These are phyloP conservation scores for Anolis sagrei DNA, from an alignment of 2,113 vertebrate species.

Conservation along the genomic window DNA sequence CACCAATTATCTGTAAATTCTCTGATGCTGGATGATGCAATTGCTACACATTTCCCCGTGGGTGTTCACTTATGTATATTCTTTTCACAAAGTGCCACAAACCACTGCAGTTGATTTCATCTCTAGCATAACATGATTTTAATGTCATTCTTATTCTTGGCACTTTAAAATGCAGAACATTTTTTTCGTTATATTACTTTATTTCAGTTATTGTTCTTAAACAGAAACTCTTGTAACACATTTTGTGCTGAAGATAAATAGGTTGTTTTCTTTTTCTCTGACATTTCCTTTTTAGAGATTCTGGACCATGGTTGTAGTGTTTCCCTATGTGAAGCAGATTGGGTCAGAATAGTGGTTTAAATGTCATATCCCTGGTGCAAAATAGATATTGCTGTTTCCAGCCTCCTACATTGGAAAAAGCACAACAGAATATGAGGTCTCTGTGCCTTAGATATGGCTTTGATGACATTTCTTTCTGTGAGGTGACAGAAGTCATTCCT, in stretches of 20 bases:
- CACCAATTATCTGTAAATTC: slow-evolving; percentile 23
- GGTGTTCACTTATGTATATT: slow-evolving; percentile 39
- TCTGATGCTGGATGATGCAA: slow-evolving; percentile 8
- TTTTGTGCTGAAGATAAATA: slow-evolving; percentile 41
- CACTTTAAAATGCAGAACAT: not conserved
- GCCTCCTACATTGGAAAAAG: slow-evolving; percentile 48
- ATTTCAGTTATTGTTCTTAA: not conserved
- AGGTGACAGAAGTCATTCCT: slow-evolving; percentile 50
- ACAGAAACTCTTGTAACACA: not conserved
- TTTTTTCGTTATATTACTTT: slow-evolving; percentile 10
- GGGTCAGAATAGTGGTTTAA: slow-evolving; percentile 65
- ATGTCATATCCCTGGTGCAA: slow-evolving; percentile 60
- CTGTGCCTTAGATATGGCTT: slow-evolving; percentile 52
- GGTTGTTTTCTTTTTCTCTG: slow-evolving; percentile 36
- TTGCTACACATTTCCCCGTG: slow-evolving; percentile 16
- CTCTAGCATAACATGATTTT: slow-evolving; percentile 32
- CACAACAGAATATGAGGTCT: slow-evolving; percentile 58
- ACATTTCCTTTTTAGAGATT: slow-evolving; percentile 43
- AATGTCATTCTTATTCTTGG: slow-evolving; percentile 15
- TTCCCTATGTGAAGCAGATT: slow-evolving; percentile 51
- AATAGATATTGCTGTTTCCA: slow-evolving; percentile 60
- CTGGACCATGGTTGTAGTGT: slow-evolving; percentile 39
- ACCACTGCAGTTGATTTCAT: slow-evolving; percentile 23
- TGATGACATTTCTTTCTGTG: slow-evolving; percentile 55
- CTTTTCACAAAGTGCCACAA: slow-evolving; percentile 29